Evolutionary conservation across 2,797 vertebrate species (phyloP).

Genomic region (Zenarchopterus dispar): DNA sequence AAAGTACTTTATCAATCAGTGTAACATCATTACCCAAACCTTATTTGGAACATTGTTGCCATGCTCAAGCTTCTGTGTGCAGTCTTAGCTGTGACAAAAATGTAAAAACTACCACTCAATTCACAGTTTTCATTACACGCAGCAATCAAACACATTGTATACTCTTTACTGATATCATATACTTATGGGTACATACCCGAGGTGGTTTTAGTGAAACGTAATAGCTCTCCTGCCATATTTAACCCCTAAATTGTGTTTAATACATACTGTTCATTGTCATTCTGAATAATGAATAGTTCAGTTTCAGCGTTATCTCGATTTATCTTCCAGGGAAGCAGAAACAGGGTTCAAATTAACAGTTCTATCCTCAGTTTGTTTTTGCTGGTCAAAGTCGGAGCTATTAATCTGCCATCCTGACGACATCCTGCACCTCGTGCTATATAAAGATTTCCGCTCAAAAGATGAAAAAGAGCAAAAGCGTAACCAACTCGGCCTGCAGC

Average conservation of each 20-base stretch:
- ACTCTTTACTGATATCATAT: background rate
- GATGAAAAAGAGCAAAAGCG: background rate
- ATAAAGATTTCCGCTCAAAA: conserved; percentile 5
- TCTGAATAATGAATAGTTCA: conserved; percentile 6
- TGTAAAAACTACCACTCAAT: conserved; percentile 1
- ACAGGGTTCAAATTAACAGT: conserved; percentile 13
- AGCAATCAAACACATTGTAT: conserved; percentile 2
- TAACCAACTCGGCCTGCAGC: conserved; percentile 21
- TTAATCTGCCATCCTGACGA: conserved; percentile 16
- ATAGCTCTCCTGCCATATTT: conserved; percentile 11
- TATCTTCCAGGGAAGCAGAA: conserved; percentile 24
- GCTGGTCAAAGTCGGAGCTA: background rate
- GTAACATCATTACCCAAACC: background rate
- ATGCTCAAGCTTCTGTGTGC: background rate
- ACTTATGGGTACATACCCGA: conserved; percentile 1
- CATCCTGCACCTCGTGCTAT: conserved; percentile 21
- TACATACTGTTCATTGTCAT: conserved; percentile 11
- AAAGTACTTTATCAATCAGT: conserved; percentile 64
- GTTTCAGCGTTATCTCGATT: conserved; percentile 9
- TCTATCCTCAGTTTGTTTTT: background rate
- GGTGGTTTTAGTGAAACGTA: conserved; percentile 11
- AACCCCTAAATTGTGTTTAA: conserved; percentile 10
- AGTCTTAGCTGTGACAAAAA: background rate
- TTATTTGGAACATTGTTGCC: conserved; percentile 12
- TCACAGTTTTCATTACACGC: background rate